Conservation (phyloP, 2,113 vertebrate species). For the Tachysurus vachellii region DNA sequence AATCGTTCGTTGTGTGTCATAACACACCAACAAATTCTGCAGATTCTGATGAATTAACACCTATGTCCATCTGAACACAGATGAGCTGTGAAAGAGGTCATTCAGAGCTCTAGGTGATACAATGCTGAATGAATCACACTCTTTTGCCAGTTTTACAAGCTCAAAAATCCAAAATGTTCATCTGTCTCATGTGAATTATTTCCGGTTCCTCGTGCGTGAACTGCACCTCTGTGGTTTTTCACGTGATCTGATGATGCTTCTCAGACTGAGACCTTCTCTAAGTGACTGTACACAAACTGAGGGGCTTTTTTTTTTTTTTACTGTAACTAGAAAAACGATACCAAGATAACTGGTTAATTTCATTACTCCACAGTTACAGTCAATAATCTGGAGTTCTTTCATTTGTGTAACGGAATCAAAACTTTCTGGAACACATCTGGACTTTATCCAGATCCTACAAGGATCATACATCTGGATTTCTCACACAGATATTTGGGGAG, state of each 20-base stretch:
- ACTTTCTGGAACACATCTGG: not conserved
- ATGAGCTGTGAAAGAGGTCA: not conserved
- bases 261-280: not conserved
- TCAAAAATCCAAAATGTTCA: not conserved
- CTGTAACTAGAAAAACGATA: not conserved
- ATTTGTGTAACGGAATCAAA: not conserved
- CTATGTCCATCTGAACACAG: not conserved
- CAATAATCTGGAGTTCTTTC: not conserved
- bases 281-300: not conserved
- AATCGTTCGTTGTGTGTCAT: not conserved
- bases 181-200: not conserved
- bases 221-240: not conserved
- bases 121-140: no score
- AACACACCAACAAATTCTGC: no score
- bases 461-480: not conserved
- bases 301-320: constrained; percentile 9
- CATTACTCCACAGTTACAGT: not conserved
- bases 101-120: not conserved
- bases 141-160: not conserved
- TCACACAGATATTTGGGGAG: not conserved
- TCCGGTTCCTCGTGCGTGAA: not conserved
- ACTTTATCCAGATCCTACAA: not conserved
- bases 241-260: not conserved
- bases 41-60: no score
- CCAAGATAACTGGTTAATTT: not conserved